Base-by-base conservation (phyloP, 2,888 invertebrate species). In the Epinotia brunnichana region DNA sequence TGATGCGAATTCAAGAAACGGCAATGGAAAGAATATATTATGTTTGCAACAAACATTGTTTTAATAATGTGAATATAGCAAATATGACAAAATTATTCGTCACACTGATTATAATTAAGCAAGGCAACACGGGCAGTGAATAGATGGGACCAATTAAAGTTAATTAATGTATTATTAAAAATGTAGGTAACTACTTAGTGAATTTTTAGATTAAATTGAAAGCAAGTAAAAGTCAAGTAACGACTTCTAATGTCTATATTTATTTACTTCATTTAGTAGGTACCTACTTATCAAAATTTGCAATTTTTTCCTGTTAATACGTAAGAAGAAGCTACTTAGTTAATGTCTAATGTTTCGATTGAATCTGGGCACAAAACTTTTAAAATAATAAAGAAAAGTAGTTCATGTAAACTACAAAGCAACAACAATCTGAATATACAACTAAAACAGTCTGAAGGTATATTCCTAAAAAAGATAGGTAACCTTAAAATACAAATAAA, bases 391-490 rank as follows among this genome's bases (percentile, higher is more conserved):
- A 1, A 59, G 57, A 59, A 68, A 57, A 59, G 11, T 41, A 11
- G 41, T 41, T 11, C 41, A 0, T 5, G 24, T 57, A 51, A n/a
- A 11, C 35, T 41, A 19, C 11, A 39, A 51, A 64, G 21, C 48
- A 19, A 24, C 57, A 63, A 57, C 2, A 48, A 39, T 48, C 39
- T 51, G n/a, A n/a, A n/a, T n/a, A 39, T 19, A 39, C 48, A 63
- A 17, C n/a, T 60, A 64, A 68, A 70, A 64, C 70, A 64, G 59
- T 70, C 59, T 59, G 35, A 9, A 70, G 15, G 4, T 9, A 41
- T 21, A 41, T 21, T 15, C 24, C 19, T 66, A n/a, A 60, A 57
- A 21, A 24, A 29, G 7, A 35, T 35, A 35, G 9, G 9, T 48
- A 64, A 10, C 17, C 59, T 64, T 70, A 59, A 59, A 51, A 24